These are phyloP conservation scores for Diglossa cyanea DNA, from an alignment of 2,797 vertebrate genomes.

Conservation along the genomic window DNA sequence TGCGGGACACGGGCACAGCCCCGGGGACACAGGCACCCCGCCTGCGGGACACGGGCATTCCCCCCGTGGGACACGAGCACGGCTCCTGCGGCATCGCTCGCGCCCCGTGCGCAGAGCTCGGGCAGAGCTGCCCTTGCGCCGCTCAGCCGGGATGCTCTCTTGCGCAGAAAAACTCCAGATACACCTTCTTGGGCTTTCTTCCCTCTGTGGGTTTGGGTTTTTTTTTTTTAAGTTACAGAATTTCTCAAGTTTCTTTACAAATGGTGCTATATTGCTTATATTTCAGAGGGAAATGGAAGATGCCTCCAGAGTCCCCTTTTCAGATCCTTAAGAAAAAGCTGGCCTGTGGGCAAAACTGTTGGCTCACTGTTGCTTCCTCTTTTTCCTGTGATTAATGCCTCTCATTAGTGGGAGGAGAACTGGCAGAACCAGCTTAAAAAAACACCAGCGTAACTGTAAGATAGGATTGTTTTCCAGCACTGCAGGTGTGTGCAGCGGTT, in stretches of 20 bases:
- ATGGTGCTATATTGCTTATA: fast-evolving
- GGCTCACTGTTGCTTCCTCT: not conserved
- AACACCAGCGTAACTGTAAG: not conserved
- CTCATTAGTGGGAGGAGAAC: not conserved
- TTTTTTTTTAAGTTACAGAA: not conserved
- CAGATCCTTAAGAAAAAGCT: not conserved
- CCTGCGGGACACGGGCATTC: too few species aligned
- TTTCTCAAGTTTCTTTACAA: not conserved
- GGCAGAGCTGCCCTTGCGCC: not conserved
- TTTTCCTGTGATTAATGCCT: not conserved
- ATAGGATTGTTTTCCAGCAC: not conserved
- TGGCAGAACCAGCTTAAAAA: constrained; percentile 11
- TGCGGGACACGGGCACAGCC: not conserved
- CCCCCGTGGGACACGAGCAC: too few species aligned
- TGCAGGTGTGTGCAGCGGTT: not conserved
- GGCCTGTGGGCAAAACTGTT: not conserved
- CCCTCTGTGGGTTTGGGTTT: not conserved
- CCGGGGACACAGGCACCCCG: too few species aligned
- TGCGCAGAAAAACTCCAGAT: not conserved
- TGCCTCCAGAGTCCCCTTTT: not conserved
- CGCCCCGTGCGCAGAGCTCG: fast-evolving
- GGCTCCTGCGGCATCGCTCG: fast-evolving
- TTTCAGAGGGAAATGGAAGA: not conserved
- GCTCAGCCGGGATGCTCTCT: not conserved
- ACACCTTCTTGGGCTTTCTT: fast-evolving